Evolutionary conservation across 2,888 invertebrate species (phyloP).

Genomic region (Dolomedes plantarius): DNA sequence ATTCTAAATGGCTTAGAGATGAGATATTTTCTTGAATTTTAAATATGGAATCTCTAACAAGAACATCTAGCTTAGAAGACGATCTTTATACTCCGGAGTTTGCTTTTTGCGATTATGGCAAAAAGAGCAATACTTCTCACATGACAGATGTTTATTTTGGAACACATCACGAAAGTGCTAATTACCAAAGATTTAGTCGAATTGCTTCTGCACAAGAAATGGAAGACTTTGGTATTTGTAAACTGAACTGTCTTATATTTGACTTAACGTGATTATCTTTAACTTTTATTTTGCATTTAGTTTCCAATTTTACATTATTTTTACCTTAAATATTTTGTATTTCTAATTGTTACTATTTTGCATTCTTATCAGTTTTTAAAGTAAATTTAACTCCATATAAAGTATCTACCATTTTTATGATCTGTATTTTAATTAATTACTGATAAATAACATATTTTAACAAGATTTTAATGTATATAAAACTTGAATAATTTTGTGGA

Average conservation of each 20-base stretch:
- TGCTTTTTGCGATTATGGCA: conserved; percentile 50
- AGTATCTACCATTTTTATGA: too few species aligned
- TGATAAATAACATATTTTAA: too few species aligned
- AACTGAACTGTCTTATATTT: neutral
- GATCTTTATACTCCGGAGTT: conserved; percentile 46
- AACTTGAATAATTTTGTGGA: too few species aligned
- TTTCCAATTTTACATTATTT: too few species aligned
- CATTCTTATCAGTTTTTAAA: too few species aligned
- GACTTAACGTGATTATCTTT: neutral
- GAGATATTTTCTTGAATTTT: too few species aligned
- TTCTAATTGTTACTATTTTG: too few species aligned
- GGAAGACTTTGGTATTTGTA: conserved; percentile 71
- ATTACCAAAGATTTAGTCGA: conserved; percentile 71
- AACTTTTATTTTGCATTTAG: neutral
- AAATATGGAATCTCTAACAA: neutral
- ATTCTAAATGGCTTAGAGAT: neutral
- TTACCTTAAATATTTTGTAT: too few species aligned
- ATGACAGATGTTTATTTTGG: conserved; percentile 32
- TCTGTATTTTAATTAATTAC: too few species aligned
- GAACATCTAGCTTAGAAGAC: conserved; percentile 58
- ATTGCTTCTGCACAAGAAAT: conserved; percentile 72
- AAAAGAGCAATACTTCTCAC: conserved; percentile 1
- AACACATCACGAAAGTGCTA: conserved; percentile 42
- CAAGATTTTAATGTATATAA: too few species aligned
- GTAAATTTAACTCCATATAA: too few species aligned